These are phyloP conservation scores for Paramormyrops hopkinsi DNA, from an alignment of 2,797 vertebrate species.

Conservation along the genomic window DNA sequence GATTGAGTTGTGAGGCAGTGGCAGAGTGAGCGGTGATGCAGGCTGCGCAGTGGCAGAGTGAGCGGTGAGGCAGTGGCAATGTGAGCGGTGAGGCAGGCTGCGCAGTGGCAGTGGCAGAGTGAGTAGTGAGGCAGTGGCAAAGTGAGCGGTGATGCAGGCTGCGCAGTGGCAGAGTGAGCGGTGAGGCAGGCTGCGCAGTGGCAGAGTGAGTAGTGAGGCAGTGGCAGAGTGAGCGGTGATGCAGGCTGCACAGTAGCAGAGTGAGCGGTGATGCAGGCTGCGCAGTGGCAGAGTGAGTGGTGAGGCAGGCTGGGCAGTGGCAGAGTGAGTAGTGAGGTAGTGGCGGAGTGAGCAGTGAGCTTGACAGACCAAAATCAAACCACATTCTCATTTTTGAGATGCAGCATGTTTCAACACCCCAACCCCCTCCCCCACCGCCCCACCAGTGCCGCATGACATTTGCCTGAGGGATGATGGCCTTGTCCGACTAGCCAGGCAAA, in stretches of 20 bases:
- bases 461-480: neutral
- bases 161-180: neutral
- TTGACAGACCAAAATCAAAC: neutral
- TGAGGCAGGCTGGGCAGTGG: neutral
- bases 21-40: neutral
- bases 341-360: neutral
- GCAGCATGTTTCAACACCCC: neutral
- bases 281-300: neutral
- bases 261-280: neutral
- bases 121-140: neutral
- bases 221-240: no score
- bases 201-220: neutral
- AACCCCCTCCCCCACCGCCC: no score
- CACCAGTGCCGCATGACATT: neutral
- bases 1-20: neutral
- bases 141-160: neutral
- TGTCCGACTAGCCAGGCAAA: neutral
- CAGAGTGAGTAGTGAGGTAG: neutral
- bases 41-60: neutral
- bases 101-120: neutral
- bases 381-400: neutral
- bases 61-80: neutral
- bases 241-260: no score
- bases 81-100: neutral
- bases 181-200: neutral